Evolutionary conservation across 2,797 vertebrate species (phyloP).

Genomic region (Enteromius trimaculatus): DNA sequence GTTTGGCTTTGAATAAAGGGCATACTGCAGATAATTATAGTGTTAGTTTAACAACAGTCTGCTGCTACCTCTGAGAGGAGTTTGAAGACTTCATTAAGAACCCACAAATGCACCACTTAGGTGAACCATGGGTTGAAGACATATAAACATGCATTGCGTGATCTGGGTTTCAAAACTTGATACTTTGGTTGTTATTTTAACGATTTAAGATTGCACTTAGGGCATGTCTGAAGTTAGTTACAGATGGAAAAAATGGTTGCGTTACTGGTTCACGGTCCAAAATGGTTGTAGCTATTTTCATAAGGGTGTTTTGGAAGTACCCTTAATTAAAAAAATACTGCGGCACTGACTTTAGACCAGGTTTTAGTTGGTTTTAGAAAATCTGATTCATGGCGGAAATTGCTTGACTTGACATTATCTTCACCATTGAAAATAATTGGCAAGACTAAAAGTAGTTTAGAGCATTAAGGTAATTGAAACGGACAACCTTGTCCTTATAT

Average conservation of each 20-base stretch:
- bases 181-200: not conserved
- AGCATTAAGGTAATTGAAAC: not conserved
- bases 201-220: not conserved
- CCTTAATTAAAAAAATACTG: not conserved
- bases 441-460: not conserved
- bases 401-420: not conserved
- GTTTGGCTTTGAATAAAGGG: conserved; percentile 54
- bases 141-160: not conserved
- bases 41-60: conserved; percentile 50
- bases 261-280: not conserved
- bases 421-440: not conserved
- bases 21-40: conserved; percentile 60
- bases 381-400: not conserved
- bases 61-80: conserved; percentile 1
- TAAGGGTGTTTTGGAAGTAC: not conserved
- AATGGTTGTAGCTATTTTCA: not conserved
- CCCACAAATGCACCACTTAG: not conserved
- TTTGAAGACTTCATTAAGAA: conserved; percentile 38
- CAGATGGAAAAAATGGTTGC: not conserved
- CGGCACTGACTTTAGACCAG: not conserved
- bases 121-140: not conserved
- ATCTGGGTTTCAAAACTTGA: not conserved
- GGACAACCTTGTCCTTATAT: not conserved
- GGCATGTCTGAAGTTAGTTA: not conserved
- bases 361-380: not conserved